These are phyloP conservation scores for Athalia rosae DNA, from an alignment of 2,888 invertebrate genomes.

Conservation along the genomic window DNA sequence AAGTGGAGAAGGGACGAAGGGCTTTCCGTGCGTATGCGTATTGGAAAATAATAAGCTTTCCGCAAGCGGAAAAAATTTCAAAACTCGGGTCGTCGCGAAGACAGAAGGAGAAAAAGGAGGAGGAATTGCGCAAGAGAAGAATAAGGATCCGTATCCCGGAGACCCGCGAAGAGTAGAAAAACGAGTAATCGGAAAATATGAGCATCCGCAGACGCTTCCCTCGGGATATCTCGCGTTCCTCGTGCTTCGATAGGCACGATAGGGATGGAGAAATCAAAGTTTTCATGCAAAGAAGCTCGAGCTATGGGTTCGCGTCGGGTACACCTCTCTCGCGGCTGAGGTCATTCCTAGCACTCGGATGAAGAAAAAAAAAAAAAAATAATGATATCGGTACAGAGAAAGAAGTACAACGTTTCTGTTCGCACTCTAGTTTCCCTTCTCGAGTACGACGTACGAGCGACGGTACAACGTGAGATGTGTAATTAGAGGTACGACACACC, in stretches of 20 bases:
- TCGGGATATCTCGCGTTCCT: conserved; percentile 19
- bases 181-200: conserved; percentile 40
- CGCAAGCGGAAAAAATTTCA: conserved; percentile 16
- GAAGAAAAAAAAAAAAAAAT: too few species aligned
- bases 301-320: too few species aligned
- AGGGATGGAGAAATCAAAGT: not conserved
- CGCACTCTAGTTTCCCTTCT: not conserved
- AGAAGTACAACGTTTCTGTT: conserved; percentile 19
- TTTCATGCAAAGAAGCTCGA: conserved; percentile 23
- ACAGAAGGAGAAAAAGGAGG: not conserved
- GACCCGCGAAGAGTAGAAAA: conserved; percentile 35
- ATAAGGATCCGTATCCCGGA: not conserved
- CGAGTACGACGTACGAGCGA: not conserved
- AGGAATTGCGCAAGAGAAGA: not conserved
- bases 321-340: too few species aligned
- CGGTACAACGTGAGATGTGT: conserved; percentile 7
- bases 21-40: conserved; percentile 24
- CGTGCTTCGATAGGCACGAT: not conserved
- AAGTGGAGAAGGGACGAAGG: not conserved
- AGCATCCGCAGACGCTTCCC: conserved; percentile 19
- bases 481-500: conserved; percentile 18
- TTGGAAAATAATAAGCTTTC: conserved; percentile 37
- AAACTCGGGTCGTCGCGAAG: conserved; percentile 6
- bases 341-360: too few species aligned
- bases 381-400: not conserved